Evolutionary conservation across 2,113 vertebrate genomes (phyloP).

Genomic region (Rhizomys pruinosus): DNA sequence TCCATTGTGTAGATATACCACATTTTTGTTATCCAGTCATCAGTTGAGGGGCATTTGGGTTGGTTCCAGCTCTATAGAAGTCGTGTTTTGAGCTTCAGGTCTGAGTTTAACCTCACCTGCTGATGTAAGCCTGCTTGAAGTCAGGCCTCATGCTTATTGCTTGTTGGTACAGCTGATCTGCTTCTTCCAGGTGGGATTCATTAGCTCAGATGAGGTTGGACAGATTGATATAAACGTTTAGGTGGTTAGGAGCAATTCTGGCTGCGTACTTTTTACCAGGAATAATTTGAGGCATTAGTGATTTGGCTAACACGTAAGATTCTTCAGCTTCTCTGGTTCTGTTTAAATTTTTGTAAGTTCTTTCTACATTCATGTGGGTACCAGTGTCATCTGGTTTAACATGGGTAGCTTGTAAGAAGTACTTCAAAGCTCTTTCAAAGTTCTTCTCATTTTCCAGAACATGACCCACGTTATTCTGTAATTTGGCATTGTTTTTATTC

Average conservation of each 20-base stretch:
- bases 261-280: conserved; percentile 99
- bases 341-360: conserved; percentile 99
- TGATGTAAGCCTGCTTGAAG: conserved; percentile 99
- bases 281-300: conserved; percentile 98
- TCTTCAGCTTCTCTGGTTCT: conserved; percentile 96
- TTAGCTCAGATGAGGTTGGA: conserved; percentile 97
- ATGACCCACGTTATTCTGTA: conserved; percentile 99
- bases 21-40: too few relatives aligned
- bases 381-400: conserved; percentile 99
- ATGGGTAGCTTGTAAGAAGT: conserved; percentile 96
- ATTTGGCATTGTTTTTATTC: conserved; percentile 98
- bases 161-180: conserved; percentile 97
- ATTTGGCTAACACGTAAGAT: conserved; percentile 96
- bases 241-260: conserved; percentile 97
- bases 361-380: conserved; percentile 99
- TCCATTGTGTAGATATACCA: too few relatives aligned
- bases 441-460: conserved; percentile 97
- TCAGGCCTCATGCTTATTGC: conserved; percentile 99
- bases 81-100: conserved; percentile 96
- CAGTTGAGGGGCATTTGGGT: too few relatives aligned
- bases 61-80: too few relatives aligned
- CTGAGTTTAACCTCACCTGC: conserved; percentile 95
- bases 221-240: conserved; percentile 99
- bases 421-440: conserved; percentile 93
- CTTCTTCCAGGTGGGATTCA: conserved; percentile 96